Base-by-base conservation (phyloP, 2,888 invertebrate species). In the Ochropleura leucogaster region DNA sequence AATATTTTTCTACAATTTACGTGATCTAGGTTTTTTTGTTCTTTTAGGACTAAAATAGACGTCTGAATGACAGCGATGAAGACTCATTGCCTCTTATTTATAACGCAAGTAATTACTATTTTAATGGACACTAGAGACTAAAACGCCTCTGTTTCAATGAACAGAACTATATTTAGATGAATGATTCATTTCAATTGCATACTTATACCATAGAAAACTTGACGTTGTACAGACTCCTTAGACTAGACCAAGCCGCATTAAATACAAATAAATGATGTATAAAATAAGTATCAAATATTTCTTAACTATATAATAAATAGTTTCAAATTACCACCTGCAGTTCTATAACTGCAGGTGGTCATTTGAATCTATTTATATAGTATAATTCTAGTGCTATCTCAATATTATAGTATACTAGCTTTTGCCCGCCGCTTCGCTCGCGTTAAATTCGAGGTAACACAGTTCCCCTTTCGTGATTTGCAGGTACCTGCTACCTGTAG, bases 41-140 rank as follows among this genome's bases (percentile, higher is more conserved):
- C 49, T 20, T 40, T 42, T 6, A 0, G 7, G 57, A n/a, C n/a
- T 16, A 44, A 10, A 68, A n/a, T 18, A 47, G 10, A 46, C 62
- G 40, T 5, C 1, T 62, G 4, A 62, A 62, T 51, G 70, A 10
- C 30, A 16, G 3, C 47, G 14, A 8, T 70, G 20, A 75, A 69
- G 14, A 60, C 14, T 78, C 40, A 70, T 59, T 60, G 51, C 71
- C 42, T 16, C 51, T 76, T 46, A 57, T 68, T 12, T 46, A n/a
- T 62, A 2, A 62, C 44, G 60, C 60, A 53, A 70, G 44, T 72
- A 79, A 79, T 62, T 77, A 80, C 55, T 72, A 63, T 46, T 63
- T 77, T 63, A 63, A 77, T 72, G 63, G 73, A 18, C 40, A 46
- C 73, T 72, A 46, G 18, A 40, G 49, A 46, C 73, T 42, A 72